Evolutionary conservation across 2,888 invertebrate genomes (phyloP).

Genomic region (Drosophila kuntzei): DNA sequence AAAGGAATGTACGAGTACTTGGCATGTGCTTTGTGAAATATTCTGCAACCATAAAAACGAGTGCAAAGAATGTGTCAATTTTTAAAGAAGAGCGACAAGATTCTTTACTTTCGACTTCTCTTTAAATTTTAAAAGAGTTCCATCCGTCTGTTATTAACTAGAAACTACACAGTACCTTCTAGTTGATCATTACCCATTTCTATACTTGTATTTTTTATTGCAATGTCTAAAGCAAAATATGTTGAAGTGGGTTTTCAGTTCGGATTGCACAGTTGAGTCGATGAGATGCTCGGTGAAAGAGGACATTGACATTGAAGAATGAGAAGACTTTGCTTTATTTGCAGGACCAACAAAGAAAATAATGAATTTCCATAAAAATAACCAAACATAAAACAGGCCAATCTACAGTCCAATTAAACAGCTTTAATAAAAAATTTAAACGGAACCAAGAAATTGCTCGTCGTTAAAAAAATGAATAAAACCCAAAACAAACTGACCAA

Average conservation of each 20-base stretch:
- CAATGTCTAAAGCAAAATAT: constrained; percentile 22
- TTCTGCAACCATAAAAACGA: neutral
- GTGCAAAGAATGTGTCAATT: neutral
- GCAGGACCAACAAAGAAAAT: constrained; percentile 57
- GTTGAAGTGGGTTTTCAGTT: constrained; percentile 22
- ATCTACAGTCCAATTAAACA: constrained; percentile 46
- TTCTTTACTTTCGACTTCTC: neutral
- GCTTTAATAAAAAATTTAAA: constrained; percentile 44
- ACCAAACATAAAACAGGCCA: constrained; percentile 15
- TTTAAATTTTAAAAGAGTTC: neutral
- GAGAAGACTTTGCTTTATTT: constrained; percentile 40
- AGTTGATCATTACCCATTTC: too few species aligned
- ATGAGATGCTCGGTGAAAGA: constrained; percentile 4
- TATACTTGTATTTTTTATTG: too few species aligned
- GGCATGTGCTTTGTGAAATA: neutral
- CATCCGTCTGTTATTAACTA: too few species aligned
- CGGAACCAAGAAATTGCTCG: constrained; percentile 32
- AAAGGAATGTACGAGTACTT: neutral
- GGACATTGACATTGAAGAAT: constrained; percentile 3
- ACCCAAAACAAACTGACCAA: constrained; percentile 50
- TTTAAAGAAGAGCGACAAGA: neutral
- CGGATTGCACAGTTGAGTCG: constrained; percentile 54
- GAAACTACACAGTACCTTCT: constrained; percentile 1
- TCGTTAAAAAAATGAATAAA: constrained; percentile 9
- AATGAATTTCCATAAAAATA: constrained; percentile 48